Evolutionary conservation across 2,113 vertebrate genomes (phyloP), one percentile per base, ranked within the genome.

Genomic region (Lampris megalopsis): DNA sequence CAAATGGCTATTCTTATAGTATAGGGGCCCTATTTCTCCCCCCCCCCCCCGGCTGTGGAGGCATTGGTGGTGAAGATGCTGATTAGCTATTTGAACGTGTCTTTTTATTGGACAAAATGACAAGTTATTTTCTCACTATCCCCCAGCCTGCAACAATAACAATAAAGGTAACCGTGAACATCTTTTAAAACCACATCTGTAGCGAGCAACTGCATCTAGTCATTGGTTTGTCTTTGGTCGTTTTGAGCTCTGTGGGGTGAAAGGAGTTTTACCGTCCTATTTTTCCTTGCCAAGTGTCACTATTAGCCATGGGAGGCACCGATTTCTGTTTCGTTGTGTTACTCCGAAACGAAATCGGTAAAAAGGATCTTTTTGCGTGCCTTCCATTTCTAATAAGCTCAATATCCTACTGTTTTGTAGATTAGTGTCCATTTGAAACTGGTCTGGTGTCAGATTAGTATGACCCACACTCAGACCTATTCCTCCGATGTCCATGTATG

Each of bases 81-180:
- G 45, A 64, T 66, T 80, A 71, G 65, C 71, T 63, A 43, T 53
- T 76, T 47, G 58, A 75, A 70, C 62, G 60, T 91, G 83, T 89
- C 6, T 86, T 79, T 80, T 80, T 92, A 65, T 82, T 92, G 87
- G 88, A 83, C 73, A 86, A 83, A 24, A 90, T 92, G 65, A 67
- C 88, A 89, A 93, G 92, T 87, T 81, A 24, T 91, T 82, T 85
- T 84, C 92, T 89, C 79, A 91, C 92, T 91, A 90, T 93, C 82
- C 91, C 88, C 86, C 86, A 94, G 94, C 92, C 86, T 94, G 94
- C 92, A 93, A 91, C 81, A 92, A 92, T 92, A 93, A 93, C 92
- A 93, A 88, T 94, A 94, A 94, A 94, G 94, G 94, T 94, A 93
- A 94, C 70, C 85, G 75, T 83, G 75, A 82, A 82, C 66, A 85